These are phyloP conservation scores for Drosophila nannoptera DNA, from an alignment of 1,140 invertebrate genomes.

Conservation along the genomic window DNA sequence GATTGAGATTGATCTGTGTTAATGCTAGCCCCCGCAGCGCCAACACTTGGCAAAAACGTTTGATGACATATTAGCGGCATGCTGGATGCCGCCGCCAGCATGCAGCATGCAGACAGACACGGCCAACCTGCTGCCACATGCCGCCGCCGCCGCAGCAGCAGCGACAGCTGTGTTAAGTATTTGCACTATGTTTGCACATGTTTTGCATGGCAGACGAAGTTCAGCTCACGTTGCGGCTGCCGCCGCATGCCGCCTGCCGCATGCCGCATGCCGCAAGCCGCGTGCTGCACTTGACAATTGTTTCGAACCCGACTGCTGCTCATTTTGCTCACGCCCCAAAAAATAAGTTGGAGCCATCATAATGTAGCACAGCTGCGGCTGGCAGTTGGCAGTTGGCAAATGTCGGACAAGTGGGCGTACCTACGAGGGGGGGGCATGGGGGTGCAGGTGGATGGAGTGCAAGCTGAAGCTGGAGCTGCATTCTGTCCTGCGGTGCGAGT, in stretches of 20 bases:
- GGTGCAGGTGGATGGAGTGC: not conserved
- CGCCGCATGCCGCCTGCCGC: slow-evolving; percentile 12
- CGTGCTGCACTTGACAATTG: slow-evolving; percentile 28
- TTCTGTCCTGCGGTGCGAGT: slow-evolving; percentile 10
- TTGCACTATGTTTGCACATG: slow-evolving; percentile 35
- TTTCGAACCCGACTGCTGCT: slow-evolving; percentile 12
- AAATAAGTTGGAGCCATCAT: slow-evolving; percentile 45
- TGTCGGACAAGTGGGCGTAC: too few species aligned
- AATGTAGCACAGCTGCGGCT: slow-evolving; percentile 38
- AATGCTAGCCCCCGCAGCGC: slow-evolving; percentile 34
- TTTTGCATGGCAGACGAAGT: slow-evolving; percentile 37
- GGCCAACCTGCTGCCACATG: slow-evolving; percentile 9
- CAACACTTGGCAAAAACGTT: slow-evolving; percentile 17
- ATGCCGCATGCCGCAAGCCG: slow-evolving; percentile 3
- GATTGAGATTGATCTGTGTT: slow-evolving; percentile 48
- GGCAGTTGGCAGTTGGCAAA: not conserved
- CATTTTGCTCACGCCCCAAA: slow-evolving; percentile 31
- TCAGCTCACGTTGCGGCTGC: slow-evolving; percentile 18
- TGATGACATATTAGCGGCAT: slow-evolving; percentile 5
- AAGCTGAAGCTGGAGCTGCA: slow-evolving; percentile 13
- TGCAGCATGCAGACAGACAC: slow-evolving; percentile 6
- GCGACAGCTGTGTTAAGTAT: slow-evolving; percentile 27
- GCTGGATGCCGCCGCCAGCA: slow-evolving; percentile 11
- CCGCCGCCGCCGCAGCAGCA: not conserved
- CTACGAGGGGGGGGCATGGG: too few species aligned